Percentiles rank a stretch among this genome's conserved stretches.
Evolutionary conservation across 2,888 invertebrate genomes (phyloP).

Genomic region (Lepidochitona cinerea): DNA sequence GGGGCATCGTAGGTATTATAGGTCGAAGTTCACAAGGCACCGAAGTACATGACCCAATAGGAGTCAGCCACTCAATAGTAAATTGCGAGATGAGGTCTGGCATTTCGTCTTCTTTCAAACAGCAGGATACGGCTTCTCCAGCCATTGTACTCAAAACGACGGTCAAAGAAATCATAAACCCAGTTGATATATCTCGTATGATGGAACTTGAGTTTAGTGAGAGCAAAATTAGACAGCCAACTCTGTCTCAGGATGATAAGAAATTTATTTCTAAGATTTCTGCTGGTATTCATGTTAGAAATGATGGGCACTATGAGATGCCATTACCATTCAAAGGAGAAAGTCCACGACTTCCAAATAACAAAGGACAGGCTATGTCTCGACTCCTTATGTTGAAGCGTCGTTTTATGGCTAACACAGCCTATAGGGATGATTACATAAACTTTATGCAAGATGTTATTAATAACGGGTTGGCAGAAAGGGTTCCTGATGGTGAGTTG

Average conservation of each 20-base stretch:
- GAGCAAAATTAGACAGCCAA: background rate
- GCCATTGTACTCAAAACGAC: background rate
- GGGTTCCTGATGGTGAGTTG: background rate
- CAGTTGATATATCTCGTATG: background rate
- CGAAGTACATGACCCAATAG: background rate
- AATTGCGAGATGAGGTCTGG: background rate
- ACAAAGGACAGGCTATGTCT: background rate
- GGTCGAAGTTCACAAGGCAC: too few relatives aligned
- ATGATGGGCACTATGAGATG: background rate
- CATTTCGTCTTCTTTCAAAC: too few relatives aligned
- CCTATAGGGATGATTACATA: conserved; percentile 13
- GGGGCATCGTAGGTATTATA: too few relatives aligned
- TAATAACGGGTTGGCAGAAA: background rate
- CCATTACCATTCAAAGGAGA: conserved; percentile 8
- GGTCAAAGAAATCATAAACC: background rate
- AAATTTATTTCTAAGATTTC: background rate
- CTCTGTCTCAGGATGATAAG: background rate
- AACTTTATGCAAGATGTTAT: conserved; percentile 12
- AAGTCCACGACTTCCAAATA: background rate
- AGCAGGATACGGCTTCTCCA: too few relatives aligned
- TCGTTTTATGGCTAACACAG: background rate
- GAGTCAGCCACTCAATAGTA: background rate
- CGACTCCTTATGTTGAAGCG: too few relatives aligned
- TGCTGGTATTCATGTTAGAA: background rate
- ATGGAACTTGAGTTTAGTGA: background rate